phyloP scores from a whole-genome alignment of 2,113 vertebrate genomes.

The Peromyscus polionotus region DNA sequence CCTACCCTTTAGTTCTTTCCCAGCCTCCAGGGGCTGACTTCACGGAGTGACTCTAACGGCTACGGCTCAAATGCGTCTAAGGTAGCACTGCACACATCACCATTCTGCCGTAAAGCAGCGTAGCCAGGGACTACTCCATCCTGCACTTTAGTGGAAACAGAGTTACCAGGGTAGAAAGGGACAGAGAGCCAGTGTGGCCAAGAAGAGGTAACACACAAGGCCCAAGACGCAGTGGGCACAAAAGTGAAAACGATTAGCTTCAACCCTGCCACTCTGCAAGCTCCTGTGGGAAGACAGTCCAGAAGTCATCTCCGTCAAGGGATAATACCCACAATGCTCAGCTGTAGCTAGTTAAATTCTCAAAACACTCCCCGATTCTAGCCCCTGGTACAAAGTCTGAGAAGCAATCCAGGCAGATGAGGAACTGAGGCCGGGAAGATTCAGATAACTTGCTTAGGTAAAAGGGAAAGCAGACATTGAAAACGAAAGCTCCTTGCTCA shows the following conservation, averaged over 20 bases:
- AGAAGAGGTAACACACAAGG: neutral
- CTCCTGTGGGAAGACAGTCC: neutral
- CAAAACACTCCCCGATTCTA: neutral
- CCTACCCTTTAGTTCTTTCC: neutral
- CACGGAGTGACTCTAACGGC: rapidly evolving
- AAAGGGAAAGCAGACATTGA: neutral
- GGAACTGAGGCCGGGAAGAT: neutral
- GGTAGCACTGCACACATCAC: neutral
- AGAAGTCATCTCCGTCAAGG: neutral
- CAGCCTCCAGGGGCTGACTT: neutral
- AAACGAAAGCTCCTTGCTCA: neutral
- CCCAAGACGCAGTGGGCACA: neutral
- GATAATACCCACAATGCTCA: too few species aligned
- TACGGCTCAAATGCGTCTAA: neutral
- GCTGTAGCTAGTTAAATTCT: neutral
- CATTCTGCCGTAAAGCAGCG: neutral
- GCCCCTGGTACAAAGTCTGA: neutral
- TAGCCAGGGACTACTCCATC: rapidly evolving
- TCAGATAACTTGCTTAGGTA: neutral
- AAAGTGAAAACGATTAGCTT: neutral
- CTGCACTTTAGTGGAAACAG: neutral
- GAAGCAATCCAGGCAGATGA: neutral
- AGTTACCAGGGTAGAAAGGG: neutral
- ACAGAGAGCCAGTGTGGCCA: neutral
- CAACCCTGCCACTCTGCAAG: too few species aligned